These are phyloP conservation scores for Trochalopteron elliotii DNA, from an alignment of 2,113 vertebrate genomes.

Conservation along the genomic window DNA sequence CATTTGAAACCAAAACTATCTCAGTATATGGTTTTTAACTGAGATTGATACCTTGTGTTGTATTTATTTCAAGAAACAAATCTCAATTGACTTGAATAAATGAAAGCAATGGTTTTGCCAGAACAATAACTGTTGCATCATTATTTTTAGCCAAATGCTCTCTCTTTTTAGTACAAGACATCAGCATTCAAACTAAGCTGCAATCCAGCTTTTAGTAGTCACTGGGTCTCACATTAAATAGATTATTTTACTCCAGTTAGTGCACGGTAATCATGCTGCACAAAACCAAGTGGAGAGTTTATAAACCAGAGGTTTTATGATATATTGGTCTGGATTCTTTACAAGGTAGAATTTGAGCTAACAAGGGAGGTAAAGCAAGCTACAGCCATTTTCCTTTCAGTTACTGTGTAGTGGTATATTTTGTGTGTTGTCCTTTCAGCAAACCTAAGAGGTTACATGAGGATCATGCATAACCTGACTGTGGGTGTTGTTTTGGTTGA, in stretches of 20 bases:
- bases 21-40: conserved; percentile 62
- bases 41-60: conserved; percentile 40
- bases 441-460: background rate
- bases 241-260: conserved; percentile 27
- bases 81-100: conserved; percentile 65
- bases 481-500: background rate
- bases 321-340: background rate
- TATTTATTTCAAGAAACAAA: conserved; percentile 72
- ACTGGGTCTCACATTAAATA: conserved; percentile 47
- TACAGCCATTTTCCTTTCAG: background rate
- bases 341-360: background rate
- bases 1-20: conserved; percentile 68
- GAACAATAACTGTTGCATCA: conserved; percentile 61
- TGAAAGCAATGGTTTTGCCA: conserved; percentile 67
- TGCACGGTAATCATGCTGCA: background rate
- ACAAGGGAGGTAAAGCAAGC: background rate
- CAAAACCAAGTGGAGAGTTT: background rate
- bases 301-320: background rate
- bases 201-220: conserved; percentile 59
- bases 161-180: conserved; percentile 52
- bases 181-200: conserved; percentile 59
- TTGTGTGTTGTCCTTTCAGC: background rate
- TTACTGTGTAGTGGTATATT: background rate
- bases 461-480: background rate
- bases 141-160: conserved; percentile 64